Percentiles rank a stretch among this genome's conserved stretches.
phyloP scores from a whole-genome alignment of 2,888 invertebrate species.

The Caenorhabditis uteleia region DNA sequence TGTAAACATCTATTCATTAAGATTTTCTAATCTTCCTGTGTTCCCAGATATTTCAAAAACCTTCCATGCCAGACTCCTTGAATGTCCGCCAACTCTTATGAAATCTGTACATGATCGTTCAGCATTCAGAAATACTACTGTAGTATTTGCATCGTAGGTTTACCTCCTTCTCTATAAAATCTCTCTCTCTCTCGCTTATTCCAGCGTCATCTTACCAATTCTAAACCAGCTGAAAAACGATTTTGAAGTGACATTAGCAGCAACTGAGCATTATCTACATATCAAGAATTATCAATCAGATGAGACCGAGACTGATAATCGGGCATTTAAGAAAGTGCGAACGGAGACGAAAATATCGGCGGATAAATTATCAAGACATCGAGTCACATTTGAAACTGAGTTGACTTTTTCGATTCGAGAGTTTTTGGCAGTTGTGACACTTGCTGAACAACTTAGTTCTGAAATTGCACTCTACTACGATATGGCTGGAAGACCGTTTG shows the following conservation, averaged over 20 bases:
- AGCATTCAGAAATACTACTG: slow-evolving; percentile 21
- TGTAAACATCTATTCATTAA: too few relatives aligned
- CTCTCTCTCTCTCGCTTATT: not conserved
- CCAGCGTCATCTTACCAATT: slow-evolving; percentile 23
- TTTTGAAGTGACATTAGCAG: slow-evolving; percentile 25
- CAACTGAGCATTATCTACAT: slow-evolving; percentile 6
- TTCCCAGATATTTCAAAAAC: slow-evolving; percentile 35
- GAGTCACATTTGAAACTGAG: slow-evolving; percentile 14
- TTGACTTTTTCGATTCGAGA: slow-evolving; percentile 27
- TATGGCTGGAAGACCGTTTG: slow-evolving; percentile 23
- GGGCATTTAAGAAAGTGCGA: slow-evolving; percentile 13
- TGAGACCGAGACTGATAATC: slow-evolving; percentile 3
- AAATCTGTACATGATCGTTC: slow-evolving; percentile 17
- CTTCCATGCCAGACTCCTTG: slow-evolving; percentile 35
- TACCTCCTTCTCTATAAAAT: not conserved
- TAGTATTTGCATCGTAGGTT: slow-evolving; percentile 30
- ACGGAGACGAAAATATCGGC: slow-evolving; percentile 22
- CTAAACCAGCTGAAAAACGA: slow-evolving; percentile 29
- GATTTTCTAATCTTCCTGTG: too few relatives aligned
- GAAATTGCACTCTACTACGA: slow-evolving; percentile 33
- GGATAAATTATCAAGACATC: slow-evolving; percentile 19
- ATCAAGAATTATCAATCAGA: slow-evolving; percentile 25
- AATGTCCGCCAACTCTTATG: slow-evolving; percentile 16
- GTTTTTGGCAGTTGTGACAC: slow-evolving; percentile 22
- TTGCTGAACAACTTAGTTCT: slow-evolving; percentile 28